Evolutionary conservation across 1,140 invertebrate species (phyloP).

Genomic region (Cydia strobilella): DNA sequence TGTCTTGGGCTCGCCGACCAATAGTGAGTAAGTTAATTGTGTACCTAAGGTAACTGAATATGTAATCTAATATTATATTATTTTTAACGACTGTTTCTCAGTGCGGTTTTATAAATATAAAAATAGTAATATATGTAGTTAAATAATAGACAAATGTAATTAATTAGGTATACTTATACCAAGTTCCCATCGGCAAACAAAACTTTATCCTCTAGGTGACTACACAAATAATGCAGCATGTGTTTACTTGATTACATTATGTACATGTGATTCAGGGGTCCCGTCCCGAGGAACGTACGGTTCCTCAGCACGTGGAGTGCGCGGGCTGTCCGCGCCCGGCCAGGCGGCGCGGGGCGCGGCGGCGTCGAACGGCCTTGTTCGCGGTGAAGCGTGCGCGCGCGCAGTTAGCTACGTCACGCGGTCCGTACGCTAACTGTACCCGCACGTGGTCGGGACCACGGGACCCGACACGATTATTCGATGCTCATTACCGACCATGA

Average conservation of each 20-base stretch:
- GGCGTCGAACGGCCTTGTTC: conserved; percentile 44
- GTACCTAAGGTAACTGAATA: too few species aligned
- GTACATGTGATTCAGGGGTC: conserved; percentile 21
- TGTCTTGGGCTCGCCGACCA: too few species aligned
- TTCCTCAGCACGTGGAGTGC: conserved; percentile 20
- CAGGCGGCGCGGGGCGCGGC: not conserved
- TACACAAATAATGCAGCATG: not conserved
- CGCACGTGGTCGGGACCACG: conserved; percentile 36
- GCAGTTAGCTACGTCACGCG: conserved; percentile 34
- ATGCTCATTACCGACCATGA: conserved; percentile 33
- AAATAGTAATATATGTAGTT: not conserved
- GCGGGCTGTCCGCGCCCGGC: not conserved
- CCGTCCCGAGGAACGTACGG: conserved; percentile 25
- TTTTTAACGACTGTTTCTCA: too few species aligned
- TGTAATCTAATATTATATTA: too few species aligned
- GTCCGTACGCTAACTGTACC: conserved; percentile 36
- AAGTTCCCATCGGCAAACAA: not conserved
- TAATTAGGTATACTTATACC: not conserved
- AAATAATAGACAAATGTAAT: not conserved
- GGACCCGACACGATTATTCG: conserved; percentile 16
- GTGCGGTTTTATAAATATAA: too few species aligned
- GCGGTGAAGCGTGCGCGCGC: conserved; percentile 40
- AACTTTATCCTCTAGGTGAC: not conserved
- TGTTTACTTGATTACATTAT: not conserved
- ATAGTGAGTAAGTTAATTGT: too few species aligned